These are phyloP conservation scores for Xestia ashworthii DNA, from an alignment of 2,888 invertebrate genomes.

Conservation along the genomic window DNA sequence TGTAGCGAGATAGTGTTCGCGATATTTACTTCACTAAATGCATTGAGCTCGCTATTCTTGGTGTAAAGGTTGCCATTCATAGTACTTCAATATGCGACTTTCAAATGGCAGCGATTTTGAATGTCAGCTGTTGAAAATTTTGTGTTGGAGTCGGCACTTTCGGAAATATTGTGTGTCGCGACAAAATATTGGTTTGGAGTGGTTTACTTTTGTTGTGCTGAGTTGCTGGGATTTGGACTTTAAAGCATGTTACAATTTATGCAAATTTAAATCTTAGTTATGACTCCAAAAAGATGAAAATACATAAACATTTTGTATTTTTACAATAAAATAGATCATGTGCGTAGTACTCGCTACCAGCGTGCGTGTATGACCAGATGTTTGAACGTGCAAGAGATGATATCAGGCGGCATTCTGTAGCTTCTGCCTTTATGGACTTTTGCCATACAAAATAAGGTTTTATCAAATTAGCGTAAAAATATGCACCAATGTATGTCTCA, in stretches of 20 bases:
- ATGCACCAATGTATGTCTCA: background rate
- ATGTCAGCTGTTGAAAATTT: conserved; percentile 35
- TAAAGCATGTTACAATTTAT: background rate
- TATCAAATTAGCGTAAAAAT: too few relatives aligned
- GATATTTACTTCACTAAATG: conserved; percentile 65
- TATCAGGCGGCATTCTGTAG: too few relatives aligned
- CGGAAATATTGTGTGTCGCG: conserved; percentile 11
- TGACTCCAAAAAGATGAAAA: background rate
- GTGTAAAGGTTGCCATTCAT: conserved; percentile 52
- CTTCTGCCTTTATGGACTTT: too few relatives aligned
- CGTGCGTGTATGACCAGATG: too few relatives aligned
- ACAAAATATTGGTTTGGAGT: conserved; percentile 15
- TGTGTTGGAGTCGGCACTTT: conserved; percentile 14
- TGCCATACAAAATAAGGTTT: too few relatives aligned
- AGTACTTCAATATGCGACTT: conserved; percentile 41
- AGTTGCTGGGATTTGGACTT: background rate
- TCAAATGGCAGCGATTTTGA: conserved; percentile 52
- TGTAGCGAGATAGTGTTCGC: conserved; percentile 58
- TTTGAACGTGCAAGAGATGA: too few relatives aligned
- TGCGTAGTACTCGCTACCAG: too few relatives aligned
- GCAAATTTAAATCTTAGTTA: too few relatives aligned
- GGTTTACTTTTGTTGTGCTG: background rate
- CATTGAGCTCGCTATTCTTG: conserved; percentile 54
- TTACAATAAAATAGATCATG: too few relatives aligned
- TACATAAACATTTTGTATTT: background rate